phyloP scores from a whole-genome alignment of 2,888 invertebrate species.

The Hydraecia micacea region DNA sequence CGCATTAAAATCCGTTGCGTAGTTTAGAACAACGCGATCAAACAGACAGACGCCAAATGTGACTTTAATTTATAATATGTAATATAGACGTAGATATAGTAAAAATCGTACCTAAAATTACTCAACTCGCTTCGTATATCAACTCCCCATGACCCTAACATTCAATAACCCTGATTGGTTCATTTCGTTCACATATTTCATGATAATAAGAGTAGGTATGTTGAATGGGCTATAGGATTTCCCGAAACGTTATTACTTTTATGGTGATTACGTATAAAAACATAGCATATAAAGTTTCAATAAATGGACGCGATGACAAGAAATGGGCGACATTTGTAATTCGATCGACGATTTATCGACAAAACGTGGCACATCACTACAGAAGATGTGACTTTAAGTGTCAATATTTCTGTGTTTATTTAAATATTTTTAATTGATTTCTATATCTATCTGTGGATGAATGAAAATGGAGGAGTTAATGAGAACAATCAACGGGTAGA shows the following conservation, averaged over 20 bases:
- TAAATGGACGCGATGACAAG: constrained; percentile 56
- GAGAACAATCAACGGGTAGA: constrained; percentile 26
- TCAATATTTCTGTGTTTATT: constrained; percentile 47
- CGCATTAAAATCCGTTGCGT: neutral
- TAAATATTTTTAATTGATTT: constrained; percentile 53
- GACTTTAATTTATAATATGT: neutral
- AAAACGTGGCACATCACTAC: constrained; percentile 47
- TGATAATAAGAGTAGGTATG: constrained; percentile 61
- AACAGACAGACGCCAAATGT: neutral
- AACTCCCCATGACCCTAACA: constrained; percentile 21
- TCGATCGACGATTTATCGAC: constrained; percentile 52
- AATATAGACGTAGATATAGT: neutral
- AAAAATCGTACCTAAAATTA: constrained; percentile 5
- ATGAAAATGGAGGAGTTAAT: constrained; percentile 24
- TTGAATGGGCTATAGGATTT: constrained; percentile 59
- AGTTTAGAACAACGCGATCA: neutral
- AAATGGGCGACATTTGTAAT: constrained; percentile 58
- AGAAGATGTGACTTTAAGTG: constrained; percentile 42
- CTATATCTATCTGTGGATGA: constrained; percentile 38
- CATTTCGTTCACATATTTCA: constrained; percentile 62
- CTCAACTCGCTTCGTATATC: constrained; percentile 22
- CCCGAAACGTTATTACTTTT: constrained; percentile 58
- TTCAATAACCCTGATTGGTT: constrained; percentile 63
- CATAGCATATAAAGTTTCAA: constrained; percentile 61
- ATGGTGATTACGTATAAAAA: constrained; percentile 61